phyloP scores from a whole-genome alignment of 2,888 invertebrate genomes.

The Brachyptera putata region DNA sequence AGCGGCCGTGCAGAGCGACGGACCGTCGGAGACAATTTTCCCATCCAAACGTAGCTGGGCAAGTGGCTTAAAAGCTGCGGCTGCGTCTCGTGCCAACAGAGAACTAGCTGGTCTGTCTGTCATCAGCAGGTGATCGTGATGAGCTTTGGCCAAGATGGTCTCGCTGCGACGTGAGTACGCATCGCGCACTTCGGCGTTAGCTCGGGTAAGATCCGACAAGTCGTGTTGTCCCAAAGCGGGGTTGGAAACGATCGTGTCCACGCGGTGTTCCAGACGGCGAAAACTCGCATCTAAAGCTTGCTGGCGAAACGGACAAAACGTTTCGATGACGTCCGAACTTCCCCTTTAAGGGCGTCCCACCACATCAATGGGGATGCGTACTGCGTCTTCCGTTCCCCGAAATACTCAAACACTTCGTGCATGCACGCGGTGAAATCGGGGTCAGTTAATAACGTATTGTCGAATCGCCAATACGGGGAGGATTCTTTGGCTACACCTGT shows the following conservation, averaged over 20 bases:
- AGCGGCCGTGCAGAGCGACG: neutral
- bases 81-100: neutral
- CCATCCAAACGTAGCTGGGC: neutral
- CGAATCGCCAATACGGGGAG: constrained; percentile 5
- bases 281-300: neutral
- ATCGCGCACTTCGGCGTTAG: neutral
- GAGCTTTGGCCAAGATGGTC: neutral
- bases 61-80: neutral
- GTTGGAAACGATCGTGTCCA: neutral
- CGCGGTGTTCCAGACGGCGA: neutral
- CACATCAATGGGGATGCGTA: neutral
- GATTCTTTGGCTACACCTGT: neutral
- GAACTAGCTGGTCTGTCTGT: neutral
- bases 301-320: neutral
- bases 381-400: neutral
- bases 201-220: neutral
- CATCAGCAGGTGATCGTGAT: neutral
- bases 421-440: neutral
- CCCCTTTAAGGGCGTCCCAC: constrained; percentile 4
- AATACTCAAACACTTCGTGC: neutral
- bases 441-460: neutral
- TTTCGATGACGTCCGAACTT: neutral
- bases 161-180: neutral
- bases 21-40: neutral
- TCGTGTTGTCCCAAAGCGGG: neutral